phyloP scores from a whole-genome alignment of 1,140 invertebrate genomes.

The Papilio polytes region DNA sequence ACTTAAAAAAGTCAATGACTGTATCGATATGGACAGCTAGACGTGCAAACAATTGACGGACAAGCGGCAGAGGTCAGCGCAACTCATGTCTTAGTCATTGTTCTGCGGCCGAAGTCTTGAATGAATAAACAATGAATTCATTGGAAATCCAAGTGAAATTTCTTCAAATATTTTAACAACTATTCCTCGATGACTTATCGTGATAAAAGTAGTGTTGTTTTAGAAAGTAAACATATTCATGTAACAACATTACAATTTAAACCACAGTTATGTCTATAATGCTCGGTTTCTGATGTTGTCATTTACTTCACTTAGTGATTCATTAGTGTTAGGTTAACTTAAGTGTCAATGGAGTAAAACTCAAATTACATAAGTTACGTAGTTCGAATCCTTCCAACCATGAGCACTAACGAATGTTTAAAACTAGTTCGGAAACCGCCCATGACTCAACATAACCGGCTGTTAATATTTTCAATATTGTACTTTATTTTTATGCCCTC shows the following conservation, averaged over 20 bases:
- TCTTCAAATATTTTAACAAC: background rate
- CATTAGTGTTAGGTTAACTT: too few species aligned
- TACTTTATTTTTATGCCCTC: too few species aligned
- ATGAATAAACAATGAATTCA: conserved; percentile 35
- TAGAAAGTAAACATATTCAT: background rate
- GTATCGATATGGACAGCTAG: conserved; percentile 13
- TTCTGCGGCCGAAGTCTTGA: background rate
- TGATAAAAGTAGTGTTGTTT: background rate
- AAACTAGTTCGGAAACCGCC: too few species aligned
- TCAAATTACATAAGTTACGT: too few species aligned
- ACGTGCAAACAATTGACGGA: conserved; percentile 35
- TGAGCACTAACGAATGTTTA: too few species aligned
- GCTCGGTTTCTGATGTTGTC: too few species aligned
- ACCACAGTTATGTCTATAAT: too few species aligned
- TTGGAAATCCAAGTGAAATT: conserved; percentile 34
- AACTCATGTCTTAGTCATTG: conserved; percentile 33
- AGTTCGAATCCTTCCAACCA: too few species aligned
- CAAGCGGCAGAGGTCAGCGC: conserved; percentile 28
- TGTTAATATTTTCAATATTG: too few species aligned
- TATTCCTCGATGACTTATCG: conserved; percentile 25
- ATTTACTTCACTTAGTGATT: too few species aligned
- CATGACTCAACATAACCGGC: too few species aligned
- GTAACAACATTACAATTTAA: background rate
- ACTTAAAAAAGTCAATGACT: conserved; percentile 19
- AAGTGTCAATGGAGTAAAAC: too few species aligned